These are phyloP conservation scores for Coelogynopora nodosa DNA, from an alignment of 2,888 invertebrate species.

Conservation along the genomic window DNA sequence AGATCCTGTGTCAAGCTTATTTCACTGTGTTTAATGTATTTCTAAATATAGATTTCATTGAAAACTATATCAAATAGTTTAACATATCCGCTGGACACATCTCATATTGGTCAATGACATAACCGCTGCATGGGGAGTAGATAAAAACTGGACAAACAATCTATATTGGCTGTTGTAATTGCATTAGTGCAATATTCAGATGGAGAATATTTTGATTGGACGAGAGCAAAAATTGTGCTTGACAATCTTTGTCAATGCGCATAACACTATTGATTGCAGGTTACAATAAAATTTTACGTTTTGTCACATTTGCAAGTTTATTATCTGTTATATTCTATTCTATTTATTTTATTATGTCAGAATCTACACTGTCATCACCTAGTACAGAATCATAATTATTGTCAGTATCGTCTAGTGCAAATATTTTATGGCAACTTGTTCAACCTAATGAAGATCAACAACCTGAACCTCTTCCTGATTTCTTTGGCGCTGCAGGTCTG, in stretches of 20 bases:
- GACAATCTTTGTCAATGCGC: background rate
- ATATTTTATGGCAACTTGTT: background rate
- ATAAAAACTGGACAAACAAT: background rate
- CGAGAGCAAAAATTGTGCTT: background rate
- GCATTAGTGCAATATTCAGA: background rate
- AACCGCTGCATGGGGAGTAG: background rate
- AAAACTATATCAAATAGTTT: background rate
- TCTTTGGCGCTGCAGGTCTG: background rate
- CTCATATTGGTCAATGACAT: background rate
- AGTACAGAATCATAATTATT: background rate
- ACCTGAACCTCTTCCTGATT: background rate
- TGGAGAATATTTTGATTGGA: background rate
- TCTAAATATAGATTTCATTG: background rate
- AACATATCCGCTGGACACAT: background rate
- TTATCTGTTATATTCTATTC: background rate
- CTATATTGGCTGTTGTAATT: background rate
- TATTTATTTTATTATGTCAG: background rate
- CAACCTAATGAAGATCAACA: background rate
- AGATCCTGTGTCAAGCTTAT: background rate
- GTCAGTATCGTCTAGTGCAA: background rate
- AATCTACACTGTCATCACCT: background rate
- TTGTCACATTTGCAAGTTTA: background rate
- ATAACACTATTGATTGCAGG: background rate
- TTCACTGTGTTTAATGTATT: background rate
- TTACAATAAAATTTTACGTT: background rate